Evolutionary conservation across 2,113 vertebrate species (phyloP).

Genomic region (Microtus oregoni): DNA sequence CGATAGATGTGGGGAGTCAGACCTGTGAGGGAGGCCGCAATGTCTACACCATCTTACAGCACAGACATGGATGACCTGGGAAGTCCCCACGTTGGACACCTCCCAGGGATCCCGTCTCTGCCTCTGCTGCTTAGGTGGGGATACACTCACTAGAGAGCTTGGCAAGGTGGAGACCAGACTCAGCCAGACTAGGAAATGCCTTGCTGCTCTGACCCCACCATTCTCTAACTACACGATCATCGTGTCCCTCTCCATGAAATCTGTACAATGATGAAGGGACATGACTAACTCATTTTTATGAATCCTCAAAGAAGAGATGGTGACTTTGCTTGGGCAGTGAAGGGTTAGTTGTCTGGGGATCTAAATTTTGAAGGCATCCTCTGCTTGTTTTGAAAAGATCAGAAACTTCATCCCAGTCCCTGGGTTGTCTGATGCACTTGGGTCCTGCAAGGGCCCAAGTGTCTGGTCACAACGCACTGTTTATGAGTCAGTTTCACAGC

Average conservation of each 20-base stretch:
- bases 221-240: rapidly evolving
- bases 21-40: rapidly evolving
- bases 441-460: background rate
- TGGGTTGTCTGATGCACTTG: background rate
- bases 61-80: rapidly evolving
- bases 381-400: background rate
- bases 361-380: background rate
- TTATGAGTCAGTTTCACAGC: background rate
- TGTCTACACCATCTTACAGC: rapidly evolving
- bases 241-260: rapidly evolving
- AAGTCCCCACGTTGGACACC: too few species aligned
- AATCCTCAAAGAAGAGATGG: background rate
- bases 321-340: rapidly evolving
- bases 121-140: background rate
- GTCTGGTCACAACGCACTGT: background rate
- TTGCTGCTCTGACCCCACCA: rapidly evolving
- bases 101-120: background rate
- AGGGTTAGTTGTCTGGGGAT: background rate
- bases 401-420: background rate
- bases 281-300: background rate
- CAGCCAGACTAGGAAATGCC: background rate
- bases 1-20: background rate
- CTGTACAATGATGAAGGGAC: rapidly evolving
- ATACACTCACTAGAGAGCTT: background rate
- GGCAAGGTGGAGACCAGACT: background rate